Evolutionary conservation across 2,888 invertebrate species (phyloP), one percentile per base, ranked within the genome.

Genomic region (Mesorhabditis spiculigera): DNA sequence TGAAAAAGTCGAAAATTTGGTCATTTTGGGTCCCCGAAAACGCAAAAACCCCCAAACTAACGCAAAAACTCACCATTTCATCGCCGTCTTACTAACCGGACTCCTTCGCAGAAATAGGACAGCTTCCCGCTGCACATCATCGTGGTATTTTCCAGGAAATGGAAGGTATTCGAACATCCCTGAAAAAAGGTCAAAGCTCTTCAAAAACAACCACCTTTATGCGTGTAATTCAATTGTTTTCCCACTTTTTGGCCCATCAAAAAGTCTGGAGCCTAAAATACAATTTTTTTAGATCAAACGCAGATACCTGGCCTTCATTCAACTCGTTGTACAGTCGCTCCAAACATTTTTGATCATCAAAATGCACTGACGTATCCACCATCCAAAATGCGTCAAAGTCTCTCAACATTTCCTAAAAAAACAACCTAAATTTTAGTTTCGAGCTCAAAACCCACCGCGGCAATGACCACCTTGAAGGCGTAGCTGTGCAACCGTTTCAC

Each of bases 221-320:
- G 76, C 13, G 66, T 61, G 13, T 73, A 75, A 6, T 67, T 45
- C 10, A 71, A 28, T 16, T 71, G 41, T 45, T 42, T 62, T 43
- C 43, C 71, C 3, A 41, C 44, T 4, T 63, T 45, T 45, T 61
- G 71, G 43, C 63, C 70, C 2, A 70, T 70, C 13, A 10, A 5
- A 16, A 42, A 63, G 61, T 72, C 44, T 43, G 71, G 71, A 10
- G 71, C 71, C 6, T 70, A 43, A 4, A 70, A 43, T 16, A 71
- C 50, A 44, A 13, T 43, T 28, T 71, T 70, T 16, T 70, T 45
- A 1, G 61, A 10, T 3, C 10, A 16, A 64, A 64, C 2, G 3
- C 1, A 50, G 10, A 10, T n/a, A 50, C 58, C n/a, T 50, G 8
- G 10, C 58, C 58, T 13, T n/a, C 3, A 10, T 13, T 13, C 58